Base-by-base conservation (phyloP, 92 coral and sea anemone species). In the Anthopleura xanthogrammica region DNA sequence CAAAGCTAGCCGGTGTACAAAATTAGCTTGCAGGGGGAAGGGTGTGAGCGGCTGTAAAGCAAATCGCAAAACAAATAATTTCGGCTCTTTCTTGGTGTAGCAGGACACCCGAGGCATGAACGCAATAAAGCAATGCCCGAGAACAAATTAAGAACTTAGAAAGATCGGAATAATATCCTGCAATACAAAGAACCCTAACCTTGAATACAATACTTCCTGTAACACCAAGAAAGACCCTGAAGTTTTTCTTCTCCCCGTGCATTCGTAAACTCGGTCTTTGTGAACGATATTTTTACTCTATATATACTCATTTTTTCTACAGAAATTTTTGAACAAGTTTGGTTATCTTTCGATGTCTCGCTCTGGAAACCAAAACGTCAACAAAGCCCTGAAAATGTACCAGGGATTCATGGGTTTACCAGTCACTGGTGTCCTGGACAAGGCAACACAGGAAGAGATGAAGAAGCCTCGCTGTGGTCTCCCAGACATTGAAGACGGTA, bases 401-500 rank as follows among this genome's bases (percentile, higher is more conserved):
- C 94, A 91, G 79, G 65, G 57, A 48, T 91, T 88, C 70, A 81
- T 88, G 76, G 85, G 83, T 36, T 80, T 91, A 20, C 80, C 83
- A 20, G 83, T 81, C 12, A 91, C 94, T 13, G 94, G 94, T 0
- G 76, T 78, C 29, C 88, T 91, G 36, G 94, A 91, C 79, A 79
- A 85, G 40, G 86, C 75, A 43, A 91, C 94, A 3, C 29, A 88
- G 16, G 16, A 43, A 48, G 88, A 88, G 52, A 91, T 91, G 94
- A 76, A 78, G 20, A 88, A 91, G 60, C 89, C 91, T 16, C 94
- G 90, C 12, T 91, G 94, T 83, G 94, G 94, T 55, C 66, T 43
- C 24, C 72, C 88, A 42, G 93, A 90, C n/a, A 81, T 89, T 72
- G 90, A 83, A 36, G 86, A 82, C 46, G 76, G 82, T 40, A 46